phyloP scores from a whole-genome alignment of 2,113 vertebrate genomes.

The Oceanodroma tethys region DNA sequence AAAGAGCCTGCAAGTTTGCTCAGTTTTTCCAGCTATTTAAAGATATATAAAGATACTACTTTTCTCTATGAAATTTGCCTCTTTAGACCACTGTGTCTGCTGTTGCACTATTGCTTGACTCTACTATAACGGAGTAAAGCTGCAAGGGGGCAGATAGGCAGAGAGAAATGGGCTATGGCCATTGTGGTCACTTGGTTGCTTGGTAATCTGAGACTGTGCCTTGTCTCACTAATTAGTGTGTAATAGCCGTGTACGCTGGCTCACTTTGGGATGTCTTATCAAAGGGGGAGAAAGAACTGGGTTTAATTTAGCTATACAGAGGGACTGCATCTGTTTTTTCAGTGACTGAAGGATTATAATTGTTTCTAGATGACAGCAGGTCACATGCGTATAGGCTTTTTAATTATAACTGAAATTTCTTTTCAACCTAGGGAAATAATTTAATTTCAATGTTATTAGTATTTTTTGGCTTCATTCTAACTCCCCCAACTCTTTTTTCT shows the following conservation, averaged over 20 bases:
- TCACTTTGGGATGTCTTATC: constrained; percentile 58
- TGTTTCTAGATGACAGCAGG: constrained; percentile 62
- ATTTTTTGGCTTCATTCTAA: not conserved
- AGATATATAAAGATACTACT: not conserved
- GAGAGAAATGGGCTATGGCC: not conserved
- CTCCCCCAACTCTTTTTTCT: not conserved
- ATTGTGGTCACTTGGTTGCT: not conserved
- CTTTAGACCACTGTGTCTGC: not conserved
- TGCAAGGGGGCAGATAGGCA: not conserved
- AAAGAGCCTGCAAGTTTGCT: not conserved
- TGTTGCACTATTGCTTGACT: not conserved
- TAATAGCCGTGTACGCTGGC: constrained; percentile 27
- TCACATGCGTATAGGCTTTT: constrained; percentile 49
- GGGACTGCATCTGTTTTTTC: constrained; percentile 62
- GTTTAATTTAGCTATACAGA: constrained; percentile 61
- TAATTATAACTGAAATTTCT: constrained; percentile 70
- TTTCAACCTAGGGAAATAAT: constrained; percentile 65
- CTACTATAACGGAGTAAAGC: accelerated
- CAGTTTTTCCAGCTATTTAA: not conserved
- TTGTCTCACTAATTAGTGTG: constrained; percentile 58
- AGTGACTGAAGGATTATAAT: constrained; percentile 60
- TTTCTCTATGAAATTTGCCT: not conserved
- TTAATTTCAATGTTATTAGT: constrained; percentile 58
- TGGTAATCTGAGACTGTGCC: not conserved
- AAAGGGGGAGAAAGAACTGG: constrained; percentile 22